Conservation (phyloP, 2,888 invertebrate genomes). For the Diarsia brunnea region DNA sequence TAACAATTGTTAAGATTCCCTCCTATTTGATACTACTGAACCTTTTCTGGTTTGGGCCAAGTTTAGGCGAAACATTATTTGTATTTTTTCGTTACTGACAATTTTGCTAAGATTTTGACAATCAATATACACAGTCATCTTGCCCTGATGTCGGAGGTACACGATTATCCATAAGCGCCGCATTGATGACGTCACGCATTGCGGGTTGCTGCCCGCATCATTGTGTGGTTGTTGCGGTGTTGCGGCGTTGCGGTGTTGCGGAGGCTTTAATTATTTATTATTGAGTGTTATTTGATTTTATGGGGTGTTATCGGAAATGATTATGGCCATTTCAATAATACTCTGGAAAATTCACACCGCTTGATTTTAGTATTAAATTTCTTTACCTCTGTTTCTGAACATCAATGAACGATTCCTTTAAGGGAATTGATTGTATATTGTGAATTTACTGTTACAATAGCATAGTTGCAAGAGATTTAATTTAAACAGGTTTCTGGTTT, state of each 20-base stretch:
- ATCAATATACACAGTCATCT: neutral
- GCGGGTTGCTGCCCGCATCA: constrained; percentile 20
- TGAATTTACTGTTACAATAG: neutral
- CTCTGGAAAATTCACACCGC: neutral
- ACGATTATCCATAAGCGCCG: constrained; percentile 1
- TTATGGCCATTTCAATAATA: neutral
- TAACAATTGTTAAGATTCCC: neutral
- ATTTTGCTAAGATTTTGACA: neutral
- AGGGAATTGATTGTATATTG: neutral
- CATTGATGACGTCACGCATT: constrained; percentile 38
- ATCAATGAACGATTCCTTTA: neutral
- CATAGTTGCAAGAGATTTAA: no score
- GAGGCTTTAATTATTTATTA: constrained; percentile 45
- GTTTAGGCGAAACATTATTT: neutral
- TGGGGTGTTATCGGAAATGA: constrained; percentile 16
- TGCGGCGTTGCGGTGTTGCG: constrained; percentile 25
- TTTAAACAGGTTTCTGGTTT: no score
- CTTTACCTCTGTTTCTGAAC: neutral
- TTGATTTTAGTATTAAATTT: neutral
- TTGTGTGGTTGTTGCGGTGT: constrained; percentile 36
- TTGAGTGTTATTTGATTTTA: constrained; percentile 30
- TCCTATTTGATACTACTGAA: neutral
- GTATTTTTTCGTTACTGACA: neutral
- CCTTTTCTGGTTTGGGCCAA: neutral
- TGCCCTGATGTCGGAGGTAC: neutral